phyloP scores from a whole-genome alignment of 2,888 invertebrate species.

The Drosophila picticornis region DNA sequence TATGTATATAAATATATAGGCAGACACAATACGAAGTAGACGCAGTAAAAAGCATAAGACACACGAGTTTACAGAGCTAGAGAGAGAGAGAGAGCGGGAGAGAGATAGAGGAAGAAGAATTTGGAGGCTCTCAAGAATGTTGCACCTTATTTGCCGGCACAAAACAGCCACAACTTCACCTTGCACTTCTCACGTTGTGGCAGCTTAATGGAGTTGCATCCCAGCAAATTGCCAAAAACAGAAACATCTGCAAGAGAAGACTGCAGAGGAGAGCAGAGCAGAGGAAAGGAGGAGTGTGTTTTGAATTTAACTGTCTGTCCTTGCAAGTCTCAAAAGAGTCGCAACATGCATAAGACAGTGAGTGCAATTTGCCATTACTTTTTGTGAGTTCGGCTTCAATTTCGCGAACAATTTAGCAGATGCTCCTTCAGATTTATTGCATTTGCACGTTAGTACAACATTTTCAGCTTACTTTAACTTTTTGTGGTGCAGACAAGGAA shows the following conservation, averaged over 20 bases:
- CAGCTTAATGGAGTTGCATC: slow-evolving; percentile 62
- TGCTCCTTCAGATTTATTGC: neutral
- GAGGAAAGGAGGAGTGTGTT: neutral
- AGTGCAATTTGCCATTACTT: slow-evolving; percentile 14
- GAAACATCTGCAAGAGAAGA: slow-evolving; percentile 14
- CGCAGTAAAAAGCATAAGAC: slow-evolving; percentile 24
- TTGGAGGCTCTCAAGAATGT: slow-evolving; percentile 45
- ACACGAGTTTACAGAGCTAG: slow-evolving; percentile 31
- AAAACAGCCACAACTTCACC: slow-evolving; percentile 18
- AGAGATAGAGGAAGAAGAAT: slow-evolving; percentile 5
- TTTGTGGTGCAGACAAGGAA: neutral
- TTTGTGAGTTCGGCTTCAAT: slow-evolving; percentile 5
- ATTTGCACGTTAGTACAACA: neutral
- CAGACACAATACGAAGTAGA: slow-evolving; percentile 28
- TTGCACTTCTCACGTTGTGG: slow-evolving; percentile 37
- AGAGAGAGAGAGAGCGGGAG: neutral
- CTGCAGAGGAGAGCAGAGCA: neutral
- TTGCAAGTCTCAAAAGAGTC: slow-evolving; percentile 9
- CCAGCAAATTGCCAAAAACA: slow-evolving; percentile 45
- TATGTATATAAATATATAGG: neutral
- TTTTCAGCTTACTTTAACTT: neutral
- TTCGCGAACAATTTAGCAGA: slow-evolving; percentile 45
- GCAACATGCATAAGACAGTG: slow-evolving; percentile 32
- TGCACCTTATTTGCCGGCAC: slow-evolving; percentile 46
- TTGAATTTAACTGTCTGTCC: slow-evolving; percentile 14